Evolutionary conservation across 1,140 invertebrate genomes (phyloP), one percentile per base, ranked within the genome.

Genomic region (Zaprionus gabonicus): DNA sequence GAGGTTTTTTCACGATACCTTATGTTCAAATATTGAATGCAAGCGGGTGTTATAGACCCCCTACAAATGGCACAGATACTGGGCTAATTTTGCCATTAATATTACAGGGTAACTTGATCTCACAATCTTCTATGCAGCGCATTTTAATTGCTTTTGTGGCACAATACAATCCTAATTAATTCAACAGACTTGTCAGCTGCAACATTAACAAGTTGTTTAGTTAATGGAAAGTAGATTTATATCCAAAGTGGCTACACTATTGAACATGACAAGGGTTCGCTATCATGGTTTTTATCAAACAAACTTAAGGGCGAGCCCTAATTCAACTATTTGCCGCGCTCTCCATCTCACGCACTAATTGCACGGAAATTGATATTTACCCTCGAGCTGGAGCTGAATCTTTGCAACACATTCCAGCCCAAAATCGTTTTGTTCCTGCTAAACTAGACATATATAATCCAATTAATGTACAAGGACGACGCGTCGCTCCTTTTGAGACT

Each of bases 391-490:
- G 1, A 34, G 36, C 38, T 46, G 31, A 66, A 28, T 31, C 44
- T 80, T 64, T 74, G 55, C 49, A 53, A 62, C 57, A 38, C 46
- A 51, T 51, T 51, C 46, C 46, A 65, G 53, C 51, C 72, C 53
- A 63, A 78, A 78, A 62, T 59, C 63, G 71, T 82, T 82, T 86
- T 85, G 79, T 85, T 86, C 53, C 76, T 76, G 55, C 67, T 66
- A 69, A 86, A 79, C 81, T 82, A 76, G 75, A 87, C 83, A 86
- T 86, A 86, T 75, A 88, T 86, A 88, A 86, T 86, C 77, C 84
- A 86, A 86, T 88, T 86, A 86, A 86, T 88, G 82, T 72, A 72
- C 83, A 86, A 80, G 80, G 78, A 75, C 77, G 71, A 83, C 80
- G 78, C 63, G 66, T 73, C 53, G 69, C 62, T 75, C 72, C 84